Evolutionary conservation across 2,888 invertebrate species (phyloP), one percentile per base, ranked within the genome.

Genomic region (Caenorhabditis sp.): DNA sequence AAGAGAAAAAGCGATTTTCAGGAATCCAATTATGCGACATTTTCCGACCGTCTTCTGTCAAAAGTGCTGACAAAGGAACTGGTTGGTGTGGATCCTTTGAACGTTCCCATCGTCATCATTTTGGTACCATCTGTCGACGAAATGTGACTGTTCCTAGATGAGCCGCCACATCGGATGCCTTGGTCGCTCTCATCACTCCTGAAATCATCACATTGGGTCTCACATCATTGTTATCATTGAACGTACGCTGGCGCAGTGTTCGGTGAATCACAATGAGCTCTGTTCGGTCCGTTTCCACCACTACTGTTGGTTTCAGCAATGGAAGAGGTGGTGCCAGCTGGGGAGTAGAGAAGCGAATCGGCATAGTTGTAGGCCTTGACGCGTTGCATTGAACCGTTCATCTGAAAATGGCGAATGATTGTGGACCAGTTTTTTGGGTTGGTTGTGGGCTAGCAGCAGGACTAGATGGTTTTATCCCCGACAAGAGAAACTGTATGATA

Each of bases 1-100:
- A 99, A 79, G 98, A 98, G 3, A 97, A 22, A 54, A 22, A 44
- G 41, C 0, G 12, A 22, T 0, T 26, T 26, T 54, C 0, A 8
- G 35, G 19, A 14, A n/a, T n/a, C n/a, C n/a, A 41, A 10, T 66
- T 49, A 83, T 12, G 83, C 79, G 41, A 83, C 83, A 70, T 83
- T 83, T 38, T 83, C 83, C 12, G 74, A 83, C 14, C 79, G 68
- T 69, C 85, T 80, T 75, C 80, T 74, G 49, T 85, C 85, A 49
- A 85, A 87, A 26, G 87, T 87, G 66, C 80, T 81, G 31, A 86
- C 80, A 59, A 87, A 85, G 4, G 86, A 82, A 31, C 76, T 84
- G 5, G 84, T 82, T 22, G 76, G 76, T 2, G 82, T 70, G 38
- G 64, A 61, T 41, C 80, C 61, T 73, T 87, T 87, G 74, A 87